Percentiles rank a stretch among this genome's conserved stretches.
These are phyloP conservation scores for Sericinus montela DNA, from an alignment of 2,888 invertebrate genomes.

Conservation along the genomic window DNA sequence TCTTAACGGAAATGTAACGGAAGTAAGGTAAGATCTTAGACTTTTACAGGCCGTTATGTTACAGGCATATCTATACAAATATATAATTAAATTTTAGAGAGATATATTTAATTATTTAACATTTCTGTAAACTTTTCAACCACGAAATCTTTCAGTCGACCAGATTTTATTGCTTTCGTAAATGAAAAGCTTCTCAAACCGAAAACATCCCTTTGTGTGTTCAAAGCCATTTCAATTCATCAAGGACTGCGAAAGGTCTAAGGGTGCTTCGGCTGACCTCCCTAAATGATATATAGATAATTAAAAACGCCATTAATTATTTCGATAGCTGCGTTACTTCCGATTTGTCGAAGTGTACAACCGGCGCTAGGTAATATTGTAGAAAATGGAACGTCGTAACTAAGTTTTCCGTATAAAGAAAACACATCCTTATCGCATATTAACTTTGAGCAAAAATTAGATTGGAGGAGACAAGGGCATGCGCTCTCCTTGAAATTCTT, in stretches of 20 bases:
- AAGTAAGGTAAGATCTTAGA: no score
- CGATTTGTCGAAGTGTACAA: conserved; percentile 18
- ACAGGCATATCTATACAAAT: no score
- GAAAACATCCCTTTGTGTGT: not conserved
- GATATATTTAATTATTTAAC: no score
- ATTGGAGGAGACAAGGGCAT: not conserved
- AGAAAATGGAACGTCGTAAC: not conserved
- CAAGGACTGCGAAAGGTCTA: conserved; percentile 7
- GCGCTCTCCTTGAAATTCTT: conserved; percentile 3
- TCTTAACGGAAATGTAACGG: no score
- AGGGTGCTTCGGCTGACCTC: conserved; percentile 3
- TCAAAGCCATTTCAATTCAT: conserved; percentile 7
- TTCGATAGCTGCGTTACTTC: conserved; percentile 14
- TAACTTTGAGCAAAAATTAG: not conserved
- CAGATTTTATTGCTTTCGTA: not conserved
- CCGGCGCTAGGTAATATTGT: conserved; percentile 1
- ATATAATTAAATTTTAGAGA: no score
- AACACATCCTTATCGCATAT: not conserved
- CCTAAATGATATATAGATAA: conserved; percentile 15
- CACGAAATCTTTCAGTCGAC: no score
- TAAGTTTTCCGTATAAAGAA: not conserved
- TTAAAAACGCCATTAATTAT: conserved; percentile 19
- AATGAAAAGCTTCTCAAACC: not conserved
- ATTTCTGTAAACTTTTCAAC: no score
- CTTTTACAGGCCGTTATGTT: no score